These are phyloP conservation scores for Rotaria macrura DNA, from an alignment of 2,888 invertebrate genomes.

Conservation along the genomic window DNA sequence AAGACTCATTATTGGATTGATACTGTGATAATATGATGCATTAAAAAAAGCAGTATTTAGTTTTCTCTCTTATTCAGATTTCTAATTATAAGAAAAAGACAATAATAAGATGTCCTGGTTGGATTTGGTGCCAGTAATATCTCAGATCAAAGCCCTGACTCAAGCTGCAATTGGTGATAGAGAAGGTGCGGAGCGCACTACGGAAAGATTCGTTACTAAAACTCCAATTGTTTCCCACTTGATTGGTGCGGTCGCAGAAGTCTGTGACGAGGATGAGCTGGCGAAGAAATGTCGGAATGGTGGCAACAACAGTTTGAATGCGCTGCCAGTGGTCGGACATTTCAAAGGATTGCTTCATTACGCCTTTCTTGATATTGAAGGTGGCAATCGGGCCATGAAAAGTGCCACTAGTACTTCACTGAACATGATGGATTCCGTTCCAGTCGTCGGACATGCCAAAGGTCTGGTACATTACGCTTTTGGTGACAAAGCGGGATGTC, in stretches of 20 bases:
- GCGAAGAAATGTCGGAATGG: not conserved
- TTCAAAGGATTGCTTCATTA: not conserved
- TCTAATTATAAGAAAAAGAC: not conserved
- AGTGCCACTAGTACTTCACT: not conserved
- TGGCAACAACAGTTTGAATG: not conserved
- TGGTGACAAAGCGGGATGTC: slow-evolving; percentile 35
- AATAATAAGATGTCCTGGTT: not conserved
- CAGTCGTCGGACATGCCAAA: slow-evolving; percentile 36
- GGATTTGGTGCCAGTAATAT: not conserved
- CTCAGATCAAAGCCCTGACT: not conserved
- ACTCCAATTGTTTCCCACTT: not conserved
- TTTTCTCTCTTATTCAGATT: too few species aligned
- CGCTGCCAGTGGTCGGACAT: not conserved
- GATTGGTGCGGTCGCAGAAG: not conserved
- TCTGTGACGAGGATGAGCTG: not conserved
- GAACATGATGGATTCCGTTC: slow-evolving; percentile 34
- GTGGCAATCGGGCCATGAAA: not conserved
- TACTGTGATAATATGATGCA: too few species aligned
- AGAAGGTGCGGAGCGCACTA: not conserved
- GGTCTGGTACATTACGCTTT: slow-evolving; percentile 34
- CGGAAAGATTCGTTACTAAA: not conserved
- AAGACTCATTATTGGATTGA: too few species aligned
- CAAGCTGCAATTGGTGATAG: not conserved
- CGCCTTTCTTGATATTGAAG: not conserved
- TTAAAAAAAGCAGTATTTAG: too few species aligned